Evolutionary conservation across 2,797 vertebrate species (phyloP).

Genomic region (Acanthornis magna): DNA sequence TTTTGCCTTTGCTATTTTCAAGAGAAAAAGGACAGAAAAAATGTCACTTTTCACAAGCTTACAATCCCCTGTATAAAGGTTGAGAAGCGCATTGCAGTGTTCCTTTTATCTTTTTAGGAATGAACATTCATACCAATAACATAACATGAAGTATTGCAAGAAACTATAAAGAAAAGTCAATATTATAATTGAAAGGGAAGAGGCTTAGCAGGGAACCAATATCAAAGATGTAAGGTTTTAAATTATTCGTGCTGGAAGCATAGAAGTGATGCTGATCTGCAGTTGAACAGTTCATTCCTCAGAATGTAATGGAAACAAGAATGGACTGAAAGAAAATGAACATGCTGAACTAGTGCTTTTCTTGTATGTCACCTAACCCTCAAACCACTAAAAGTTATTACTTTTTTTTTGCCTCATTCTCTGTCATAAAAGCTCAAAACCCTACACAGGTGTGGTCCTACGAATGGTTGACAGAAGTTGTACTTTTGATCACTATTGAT

Average conservation of each 20-base stretch:
- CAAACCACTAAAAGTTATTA: constrained; percentile 34
- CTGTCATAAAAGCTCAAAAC: neutral
- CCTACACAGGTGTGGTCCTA: neutral
- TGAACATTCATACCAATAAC: neutral
- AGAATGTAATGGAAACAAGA: constrained; percentile 45
- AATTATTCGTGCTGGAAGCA: constrained; percentile 52
- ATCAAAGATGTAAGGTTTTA: constrained; percentile 31
- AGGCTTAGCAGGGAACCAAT: constrained; percentile 4
- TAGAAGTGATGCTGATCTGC: constrained; percentile 15
- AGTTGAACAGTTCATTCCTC: constrained; percentile 10
- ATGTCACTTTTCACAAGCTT: neutral
- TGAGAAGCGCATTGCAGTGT: neutral
- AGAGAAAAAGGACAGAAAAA: neutral
- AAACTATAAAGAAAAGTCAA: constrained; percentile 35
- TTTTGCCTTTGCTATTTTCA: neutral
- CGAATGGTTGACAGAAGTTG: constrained; percentile 17
- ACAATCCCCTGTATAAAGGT: neutral
- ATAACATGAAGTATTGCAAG: neutral
- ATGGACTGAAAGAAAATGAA: constrained; percentile 42
- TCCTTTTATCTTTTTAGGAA: constrained; percentile 9
- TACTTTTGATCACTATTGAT: neutral
- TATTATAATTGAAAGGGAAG: constrained; percentile 60
- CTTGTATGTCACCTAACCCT: neutral
- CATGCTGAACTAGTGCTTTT: neutral
- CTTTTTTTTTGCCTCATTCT: constrained; percentile 3